Base-by-base conservation (phyloP, 2,888 invertebrate genomes). In the Brenthis ino region DNA sequence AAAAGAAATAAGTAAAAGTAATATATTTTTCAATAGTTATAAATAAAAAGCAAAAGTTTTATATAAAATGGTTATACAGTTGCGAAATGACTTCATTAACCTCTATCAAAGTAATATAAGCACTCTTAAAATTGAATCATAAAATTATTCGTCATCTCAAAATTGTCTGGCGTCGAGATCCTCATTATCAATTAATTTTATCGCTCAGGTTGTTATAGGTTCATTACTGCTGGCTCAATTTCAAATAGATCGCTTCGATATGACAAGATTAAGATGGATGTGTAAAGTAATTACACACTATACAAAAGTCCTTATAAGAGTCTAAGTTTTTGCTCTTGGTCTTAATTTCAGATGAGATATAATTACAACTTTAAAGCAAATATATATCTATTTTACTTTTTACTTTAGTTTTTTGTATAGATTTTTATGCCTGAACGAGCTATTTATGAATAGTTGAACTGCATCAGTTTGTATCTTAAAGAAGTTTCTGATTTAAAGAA, bases 141-240 rank as follows among this genome's bases (percentile, higher is more conserved):
- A 66, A 66, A 72, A 74, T 72, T 72, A 72, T 69, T 71, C 60
- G 65, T 72, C 72, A 69, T 67, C 64, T 71, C 66, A 72, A 69
- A 71, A 69, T 69, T 61, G 69, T 72, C 71, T 72, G 70, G 69
- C 60, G 65, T 68, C 68, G 64, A 70, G 67, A 68, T 64, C 47
- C 69, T 72, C 66, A 71, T 71, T 72, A 70, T 70, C 70, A 74
- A 74, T 71, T 72, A 71, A 74, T 71, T 71, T 71, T 67, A 70
- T 72, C 66, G 69, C 66, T 69, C 66, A 71, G 67, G 61, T 72
- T 66, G 64, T 70, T 67, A 71, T 66, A 64, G 60, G 67, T 72
- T 72, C 63, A 68, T 70, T 67, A 69, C 61, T 56, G 65, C 72
- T 63, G 67, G 65, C 57, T 67, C 64, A 69, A 72, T 72, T 68